A percentile compares a stretch with the other conserved stretches of the same genome.
Evolutionary conservation across 2,797 vertebrate genomes (phyloP).

Genomic region (Myotis vivesi): DNA sequence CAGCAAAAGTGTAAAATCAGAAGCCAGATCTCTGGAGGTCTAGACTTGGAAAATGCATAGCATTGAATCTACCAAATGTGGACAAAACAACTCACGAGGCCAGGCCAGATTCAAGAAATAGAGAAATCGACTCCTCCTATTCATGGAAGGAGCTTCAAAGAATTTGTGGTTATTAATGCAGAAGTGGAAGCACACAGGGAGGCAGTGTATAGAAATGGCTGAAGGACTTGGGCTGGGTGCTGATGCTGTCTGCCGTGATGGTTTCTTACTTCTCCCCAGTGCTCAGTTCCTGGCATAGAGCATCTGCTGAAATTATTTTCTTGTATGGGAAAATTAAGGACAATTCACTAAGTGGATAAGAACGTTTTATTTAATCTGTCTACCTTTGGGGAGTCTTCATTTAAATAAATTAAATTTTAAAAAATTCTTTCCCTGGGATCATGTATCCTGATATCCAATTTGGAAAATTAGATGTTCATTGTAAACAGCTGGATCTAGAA

Average conservation of each 20-base stretch:
- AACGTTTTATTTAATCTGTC: constrained; percentile 54
- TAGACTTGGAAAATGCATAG: not conserved
- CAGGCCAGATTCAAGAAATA: not conserved
- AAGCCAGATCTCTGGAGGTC: too few relatives aligned
- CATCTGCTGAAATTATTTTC: not conserved
- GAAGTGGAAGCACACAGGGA: not conserved
- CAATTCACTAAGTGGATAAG: not conserved
- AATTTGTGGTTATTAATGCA: not conserved
- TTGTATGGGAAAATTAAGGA: not conserved
- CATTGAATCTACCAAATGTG: not conserved
- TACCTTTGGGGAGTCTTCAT: not conserved
- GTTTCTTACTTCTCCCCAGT: not conserved
- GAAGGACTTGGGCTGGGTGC: too few relatives aligned
- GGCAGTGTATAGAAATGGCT: not conserved
- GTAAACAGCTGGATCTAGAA: constrained; percentile 55
- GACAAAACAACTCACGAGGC: not conserved
- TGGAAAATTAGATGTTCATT: constrained; percentile 55
- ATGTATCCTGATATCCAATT: constrained; percentile 58
- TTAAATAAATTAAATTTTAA: constrained; percentile 47
- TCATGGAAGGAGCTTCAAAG: not conserved
- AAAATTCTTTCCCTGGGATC: constrained; percentile 42
- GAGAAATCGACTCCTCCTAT: not conserved
- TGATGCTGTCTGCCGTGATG: not conserved
- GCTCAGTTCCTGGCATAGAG: not conserved
- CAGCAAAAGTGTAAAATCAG: not conserved